A percentile compares a stretch with the other conserved stretches of the same genome.
Conservation (phyloP, 2,113 vertebrate species). For the Beaufortia kweichowensis region DNA sequence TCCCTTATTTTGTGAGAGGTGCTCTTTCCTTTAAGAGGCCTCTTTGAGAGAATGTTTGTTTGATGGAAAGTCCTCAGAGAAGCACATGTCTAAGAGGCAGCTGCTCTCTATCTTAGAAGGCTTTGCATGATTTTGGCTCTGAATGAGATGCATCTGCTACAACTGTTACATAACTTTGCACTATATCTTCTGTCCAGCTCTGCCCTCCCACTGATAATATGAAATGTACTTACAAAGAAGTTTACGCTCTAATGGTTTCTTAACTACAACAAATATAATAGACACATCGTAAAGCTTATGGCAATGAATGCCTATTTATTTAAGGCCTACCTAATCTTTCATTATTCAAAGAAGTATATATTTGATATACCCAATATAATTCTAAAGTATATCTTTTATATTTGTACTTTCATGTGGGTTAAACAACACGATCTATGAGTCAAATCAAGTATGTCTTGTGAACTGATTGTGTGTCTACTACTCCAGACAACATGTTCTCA, state of each 20-base stretch:
- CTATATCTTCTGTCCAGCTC: constrained; percentile 66
- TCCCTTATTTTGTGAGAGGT: constrained; percentile 46
- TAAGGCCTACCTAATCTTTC: no score
- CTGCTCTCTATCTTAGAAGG: constrained; percentile 68
- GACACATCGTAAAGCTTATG: no score
- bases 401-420: background rate
- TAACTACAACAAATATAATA: no score
- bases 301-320: no score
- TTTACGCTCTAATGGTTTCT: background rate
- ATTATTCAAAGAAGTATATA: no score
- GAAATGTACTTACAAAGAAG: background rate
- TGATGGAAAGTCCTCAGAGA: constrained; percentile 75
- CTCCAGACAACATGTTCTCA: constrained; percentile 10
- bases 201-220: constrained; percentile 14
- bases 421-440: background rate
- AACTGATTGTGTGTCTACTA: background rate
- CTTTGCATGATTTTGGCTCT: constrained; percentile 69
- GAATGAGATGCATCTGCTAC: constrained; percentile 71
- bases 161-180: constrained; percentile 72
- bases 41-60: constrained; percentile 65
- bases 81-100: constrained; percentile 72
- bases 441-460: background rate
- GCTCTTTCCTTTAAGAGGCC: constrained; percentile 65
- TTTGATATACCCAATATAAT: no score
- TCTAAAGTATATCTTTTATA: background rate